Percentiles rank a stretch among this genome's conserved stretches.
phyloP scores from a whole-genome alignment of 2,113 vertebrate species.

The Asarcornis scutulata region DNA sequence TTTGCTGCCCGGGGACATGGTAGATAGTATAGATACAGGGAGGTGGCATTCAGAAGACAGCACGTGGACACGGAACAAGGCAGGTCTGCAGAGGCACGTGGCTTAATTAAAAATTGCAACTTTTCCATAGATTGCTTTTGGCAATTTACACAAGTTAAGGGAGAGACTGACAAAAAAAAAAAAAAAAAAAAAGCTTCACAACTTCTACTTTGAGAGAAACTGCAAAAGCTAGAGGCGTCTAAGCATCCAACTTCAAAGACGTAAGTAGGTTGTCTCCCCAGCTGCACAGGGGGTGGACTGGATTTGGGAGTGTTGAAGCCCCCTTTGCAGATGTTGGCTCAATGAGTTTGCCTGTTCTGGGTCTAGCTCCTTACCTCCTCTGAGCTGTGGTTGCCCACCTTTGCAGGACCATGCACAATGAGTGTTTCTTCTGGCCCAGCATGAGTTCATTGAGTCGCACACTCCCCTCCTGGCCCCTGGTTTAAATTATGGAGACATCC shows the following conservation, averaged over 20 bases:
- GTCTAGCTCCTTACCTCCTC: neutral
- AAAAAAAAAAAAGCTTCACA: neutral
- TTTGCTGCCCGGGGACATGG: neutral
- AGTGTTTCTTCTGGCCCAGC: neutral
- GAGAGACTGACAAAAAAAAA: neutral
- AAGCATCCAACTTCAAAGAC: neutral
- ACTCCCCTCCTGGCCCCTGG: neutral
- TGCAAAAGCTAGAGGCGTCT: neutral
- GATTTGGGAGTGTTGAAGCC: neutral
- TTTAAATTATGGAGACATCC: neutral
- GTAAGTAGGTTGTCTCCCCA: neutral
- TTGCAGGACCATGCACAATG: rapidly evolving
- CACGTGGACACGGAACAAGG: neutral
- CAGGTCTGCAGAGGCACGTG: neutral
- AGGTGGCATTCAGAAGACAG: neutral
- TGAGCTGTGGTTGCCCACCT: neutral
- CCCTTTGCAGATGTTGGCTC: neutral
- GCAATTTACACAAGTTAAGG: neutral
- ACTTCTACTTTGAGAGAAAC: neutral
- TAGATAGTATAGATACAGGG: neutral
- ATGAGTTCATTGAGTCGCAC: neutral
- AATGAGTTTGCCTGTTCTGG: neutral
- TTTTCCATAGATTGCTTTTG: neutral
- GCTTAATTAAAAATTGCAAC: neutral
- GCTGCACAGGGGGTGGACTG: neutral